Percentiles rank a stretch among this genome's conserved stretches.
Evolutionary conservation across 2,113 vertebrate species (phyloP).

Genomic region (Tamias sibiricus): DNA sequence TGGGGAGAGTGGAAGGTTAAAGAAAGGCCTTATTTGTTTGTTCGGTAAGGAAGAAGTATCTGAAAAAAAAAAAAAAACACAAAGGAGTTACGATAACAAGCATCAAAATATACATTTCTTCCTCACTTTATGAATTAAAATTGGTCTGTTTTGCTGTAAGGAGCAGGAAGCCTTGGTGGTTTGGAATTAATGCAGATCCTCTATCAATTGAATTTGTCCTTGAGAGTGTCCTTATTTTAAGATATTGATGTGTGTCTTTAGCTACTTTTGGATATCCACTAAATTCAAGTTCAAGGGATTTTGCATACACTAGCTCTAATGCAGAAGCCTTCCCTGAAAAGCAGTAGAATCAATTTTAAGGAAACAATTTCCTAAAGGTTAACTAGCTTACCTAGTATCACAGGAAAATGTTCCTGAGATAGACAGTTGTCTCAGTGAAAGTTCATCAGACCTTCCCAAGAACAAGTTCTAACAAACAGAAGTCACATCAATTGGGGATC

Average conservation of each 20-base stretch:
- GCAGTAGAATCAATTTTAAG: not conserved
- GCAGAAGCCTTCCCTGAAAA: not conserved
- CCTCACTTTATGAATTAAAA: not conserved
- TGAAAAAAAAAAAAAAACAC: not conserved
- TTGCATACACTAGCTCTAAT: not conserved
- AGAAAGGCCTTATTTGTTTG: not conserved
- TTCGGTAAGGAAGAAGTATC: not conserved
- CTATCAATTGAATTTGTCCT: not conserved
- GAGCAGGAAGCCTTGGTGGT: not conserved
- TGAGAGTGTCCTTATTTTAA: not conserved
- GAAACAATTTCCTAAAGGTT: not conserved
- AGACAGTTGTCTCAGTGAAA: not conserved
- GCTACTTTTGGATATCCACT: not conserved
- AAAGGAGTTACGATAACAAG: not conserved
- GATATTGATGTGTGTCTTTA: not conserved
- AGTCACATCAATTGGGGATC: not conserved
- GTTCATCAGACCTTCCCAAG: not conserved
- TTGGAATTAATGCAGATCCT: not conserved
- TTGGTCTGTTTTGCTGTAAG: not conserved
- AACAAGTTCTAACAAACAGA: not conserved
- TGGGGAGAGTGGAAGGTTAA: not conserved
- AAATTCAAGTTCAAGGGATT: not conserved
- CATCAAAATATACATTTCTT: not conserved
- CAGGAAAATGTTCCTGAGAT: not conserved
- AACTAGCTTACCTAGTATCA: not conserved